These are phyloP conservation scores for Diarsia rubi DNA, from an alignment of 2,888 invertebrate genomes.

Conservation along the genomic window DNA sequence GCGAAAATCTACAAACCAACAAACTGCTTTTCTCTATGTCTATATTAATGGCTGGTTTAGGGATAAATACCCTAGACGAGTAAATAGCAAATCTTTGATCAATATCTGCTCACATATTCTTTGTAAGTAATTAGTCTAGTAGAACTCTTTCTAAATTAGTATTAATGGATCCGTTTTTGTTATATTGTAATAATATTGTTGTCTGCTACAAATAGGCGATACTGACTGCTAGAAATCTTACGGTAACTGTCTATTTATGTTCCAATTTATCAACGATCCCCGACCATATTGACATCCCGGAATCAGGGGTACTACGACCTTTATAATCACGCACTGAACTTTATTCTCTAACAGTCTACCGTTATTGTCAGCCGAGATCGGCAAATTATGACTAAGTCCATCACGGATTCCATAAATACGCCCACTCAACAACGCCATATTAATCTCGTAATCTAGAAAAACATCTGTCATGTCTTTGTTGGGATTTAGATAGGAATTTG, in stretches of 20 bases:
- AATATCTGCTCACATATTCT: conserved; percentile 9
- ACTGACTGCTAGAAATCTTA: conserved; percentile 3
- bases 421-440: conserved; percentile 65
- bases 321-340: conserved; percentile 57
- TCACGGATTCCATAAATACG: conserved; percentile 60
- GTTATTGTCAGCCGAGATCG: conserved; percentile 58
- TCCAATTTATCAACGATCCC: conserved; percentile 36
- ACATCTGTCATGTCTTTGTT: conserved; percentile 55
- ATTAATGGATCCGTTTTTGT: conserved; percentile 19
- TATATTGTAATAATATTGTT: conserved; percentile 24
- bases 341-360: conserved; percentile 42
- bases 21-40: not conserved
- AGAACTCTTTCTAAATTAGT: conserved; percentile 10
- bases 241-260: conserved; percentile 12
- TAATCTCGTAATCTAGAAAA: conserved; percentile 57
- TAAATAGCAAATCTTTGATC: conserved; percentile 8
- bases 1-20: not conserved
- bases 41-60: conserved; percentile 1
- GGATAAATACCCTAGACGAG: not conserved
- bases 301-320: conserved; percentile 51
- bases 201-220: conserved; percentile 12
- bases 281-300: conserved; percentile 33
- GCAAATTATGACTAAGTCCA: conserved; percentile 65
- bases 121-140: not conserved
- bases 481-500: conserved; percentile 52